These are phyloP conservation scores for Sebastolobus altivelis DNA, from an alignment of 2,797 vertebrate species.

Conservation along the genomic window DNA sequence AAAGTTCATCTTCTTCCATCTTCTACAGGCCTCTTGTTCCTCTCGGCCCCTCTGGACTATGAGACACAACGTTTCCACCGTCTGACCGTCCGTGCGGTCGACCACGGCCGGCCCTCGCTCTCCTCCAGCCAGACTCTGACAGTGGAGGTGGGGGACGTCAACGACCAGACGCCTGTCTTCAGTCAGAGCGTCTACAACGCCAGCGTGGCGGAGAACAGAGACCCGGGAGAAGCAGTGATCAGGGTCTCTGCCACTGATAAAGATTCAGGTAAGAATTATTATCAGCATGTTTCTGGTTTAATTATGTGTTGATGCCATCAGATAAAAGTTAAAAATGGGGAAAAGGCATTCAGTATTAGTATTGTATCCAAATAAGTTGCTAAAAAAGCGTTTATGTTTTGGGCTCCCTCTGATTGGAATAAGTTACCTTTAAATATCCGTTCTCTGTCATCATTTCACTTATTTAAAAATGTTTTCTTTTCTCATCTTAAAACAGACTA, in stretches of 20 bases:
- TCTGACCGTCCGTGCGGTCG: constrained; percentile 85
- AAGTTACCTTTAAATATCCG: too few relatives aligned
- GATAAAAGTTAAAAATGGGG: background rate
- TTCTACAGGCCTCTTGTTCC: constrained; percentile 87
- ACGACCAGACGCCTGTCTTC: constrained; percentile 89
- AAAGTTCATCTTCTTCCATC: background rate
- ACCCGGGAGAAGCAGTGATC: constrained; percentile 85
- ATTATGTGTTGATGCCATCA: background rate
- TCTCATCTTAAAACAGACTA: too few relatives aligned
- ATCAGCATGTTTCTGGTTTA: background rate
- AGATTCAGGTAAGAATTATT: constrained; percentile 88
- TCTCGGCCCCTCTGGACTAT: constrained; percentile 85
- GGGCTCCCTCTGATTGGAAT: too few relatives aligned
- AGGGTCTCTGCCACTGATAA: constrained; percentile 87
- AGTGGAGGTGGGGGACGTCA: constrained; percentile 89
- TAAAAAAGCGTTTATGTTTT: too few relatives aligned
- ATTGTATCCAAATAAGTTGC: background rate
- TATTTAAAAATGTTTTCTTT: accelerated
- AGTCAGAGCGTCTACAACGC: constrained; percentile 83
- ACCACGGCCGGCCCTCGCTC: constrained; percentile 86
- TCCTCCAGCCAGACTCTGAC: constrained; percentile 91
- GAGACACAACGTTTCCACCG: constrained; percentile 84
- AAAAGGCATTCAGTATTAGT: background rate
- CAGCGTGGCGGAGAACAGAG: constrained; percentile 88
- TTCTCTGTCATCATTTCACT: too few relatives aligned